A percentile compares a stretch with the other conserved stretches of the same genome.
Evolutionary conservation across 2,113 vertebrate genomes (phyloP).

Genomic region (Lycaon pictus): DNA sequence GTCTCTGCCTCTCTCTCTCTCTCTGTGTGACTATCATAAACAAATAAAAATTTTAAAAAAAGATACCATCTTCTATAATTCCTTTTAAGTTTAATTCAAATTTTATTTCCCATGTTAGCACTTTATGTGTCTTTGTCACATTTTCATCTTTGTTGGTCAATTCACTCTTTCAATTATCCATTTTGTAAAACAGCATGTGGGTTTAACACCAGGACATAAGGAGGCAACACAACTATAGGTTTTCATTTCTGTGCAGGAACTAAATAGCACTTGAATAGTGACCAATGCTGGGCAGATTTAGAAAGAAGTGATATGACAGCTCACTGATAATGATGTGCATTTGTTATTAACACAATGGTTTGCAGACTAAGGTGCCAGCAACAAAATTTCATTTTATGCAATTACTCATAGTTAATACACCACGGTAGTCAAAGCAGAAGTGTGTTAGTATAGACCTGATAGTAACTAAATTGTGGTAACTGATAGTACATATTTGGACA

Average conservation of each 20-base stretch:
- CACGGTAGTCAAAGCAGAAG: background rate
- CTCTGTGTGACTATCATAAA: no score
- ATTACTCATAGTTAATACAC: background rate
- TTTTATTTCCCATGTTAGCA: background rate
- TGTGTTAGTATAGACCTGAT: background rate
- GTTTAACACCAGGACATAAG: background rate
- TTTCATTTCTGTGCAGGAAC: background rate
- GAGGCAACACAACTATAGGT: background rate
- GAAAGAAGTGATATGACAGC: background rate
- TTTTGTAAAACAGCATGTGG: background rate
- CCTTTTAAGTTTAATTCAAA: background rate
- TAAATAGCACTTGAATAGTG: background rate
- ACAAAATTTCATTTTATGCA: background rate
- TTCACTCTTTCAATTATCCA: background rate
- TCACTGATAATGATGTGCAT: background rate
- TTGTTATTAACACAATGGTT: background rate
- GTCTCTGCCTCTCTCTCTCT: no score
- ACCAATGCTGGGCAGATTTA: background rate
- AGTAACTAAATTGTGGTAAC: constrained; percentile 9
- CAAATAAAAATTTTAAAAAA: no score
- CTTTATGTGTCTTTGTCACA: background rate
- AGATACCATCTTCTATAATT: background rate
- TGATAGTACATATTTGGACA: background rate
- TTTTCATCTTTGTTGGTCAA: background rate
- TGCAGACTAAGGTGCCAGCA: background rate